Percentiles rank a stretch among this genome's conserved stretches.
These are phyloP conservation scores for Numenius phaeopus DNA, from an alignment of 2,797 vertebrate genomes.

Conservation along the genomic window DNA sequence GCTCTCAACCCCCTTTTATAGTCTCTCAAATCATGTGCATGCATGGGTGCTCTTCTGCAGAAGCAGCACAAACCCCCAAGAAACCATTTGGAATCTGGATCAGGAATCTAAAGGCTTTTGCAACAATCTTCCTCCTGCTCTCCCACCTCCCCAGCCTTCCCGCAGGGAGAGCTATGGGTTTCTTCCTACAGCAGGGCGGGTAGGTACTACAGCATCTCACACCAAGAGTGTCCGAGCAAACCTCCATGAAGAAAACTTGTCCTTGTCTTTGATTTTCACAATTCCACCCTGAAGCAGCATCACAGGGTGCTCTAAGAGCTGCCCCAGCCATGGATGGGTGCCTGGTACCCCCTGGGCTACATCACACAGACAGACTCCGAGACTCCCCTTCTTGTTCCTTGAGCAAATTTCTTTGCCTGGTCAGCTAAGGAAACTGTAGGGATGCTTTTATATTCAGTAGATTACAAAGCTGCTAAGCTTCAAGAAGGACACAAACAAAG, in stretches of 20 bases:
- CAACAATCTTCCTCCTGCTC: not conserved
- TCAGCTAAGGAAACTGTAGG: not conserved
- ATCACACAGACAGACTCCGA: not conserved
- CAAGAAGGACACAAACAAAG: not conserved
- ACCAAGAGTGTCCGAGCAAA: not conserved
- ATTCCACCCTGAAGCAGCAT: not conserved
- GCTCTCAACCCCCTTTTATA: not conserved
- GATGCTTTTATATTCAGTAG: not conserved
- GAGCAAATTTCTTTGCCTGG: not conserved
- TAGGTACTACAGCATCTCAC: not conserved
- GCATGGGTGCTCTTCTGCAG: not conserved
- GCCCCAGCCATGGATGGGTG: not conserved
- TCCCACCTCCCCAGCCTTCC: not conserved
- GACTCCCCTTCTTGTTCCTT: not conserved
- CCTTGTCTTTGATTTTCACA: not conserved
- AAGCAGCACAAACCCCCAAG: not conserved
- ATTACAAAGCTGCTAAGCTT: not conserved
- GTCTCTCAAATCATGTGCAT: not conserved
- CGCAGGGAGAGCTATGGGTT: accelerated
- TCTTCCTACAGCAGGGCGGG: not conserved
- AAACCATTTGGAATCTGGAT: not conserved
- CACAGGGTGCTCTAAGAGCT: not conserved
- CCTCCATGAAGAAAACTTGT: not conserved
- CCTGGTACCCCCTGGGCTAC: too few relatives aligned
- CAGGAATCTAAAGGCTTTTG: not conserved